phyloP scores from a whole-genome alignment of 2,113 vertebrate genomes.

The Silurus glanis region DNA sequence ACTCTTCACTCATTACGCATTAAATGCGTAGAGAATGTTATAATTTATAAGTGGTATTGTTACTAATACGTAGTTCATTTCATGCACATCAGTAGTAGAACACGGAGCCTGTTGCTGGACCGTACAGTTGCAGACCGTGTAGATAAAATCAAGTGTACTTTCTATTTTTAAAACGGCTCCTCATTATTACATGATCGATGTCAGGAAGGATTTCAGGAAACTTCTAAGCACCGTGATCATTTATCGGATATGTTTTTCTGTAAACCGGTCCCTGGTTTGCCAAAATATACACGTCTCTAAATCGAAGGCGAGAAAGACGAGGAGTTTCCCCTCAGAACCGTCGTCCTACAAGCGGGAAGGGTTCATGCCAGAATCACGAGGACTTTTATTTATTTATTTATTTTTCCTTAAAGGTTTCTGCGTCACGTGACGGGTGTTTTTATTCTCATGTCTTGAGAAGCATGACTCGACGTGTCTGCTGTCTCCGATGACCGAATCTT shows the following conservation, averaged over 20 bases:
- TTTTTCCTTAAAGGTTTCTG: not conserved
- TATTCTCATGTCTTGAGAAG: not conserved
- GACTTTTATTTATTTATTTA: not conserved
- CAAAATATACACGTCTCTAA: too few species aligned
- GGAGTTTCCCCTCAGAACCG: not conserved
- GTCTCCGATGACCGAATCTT: too few species aligned
- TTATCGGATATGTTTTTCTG: not conserved
- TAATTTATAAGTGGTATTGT: not conserved
- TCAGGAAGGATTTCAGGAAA: not conserved
- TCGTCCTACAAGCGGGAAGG: not conserved
- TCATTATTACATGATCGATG: not conserved
- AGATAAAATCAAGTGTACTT: not conserved
- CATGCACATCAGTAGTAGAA: not conserved
- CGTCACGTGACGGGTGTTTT: not conserved
- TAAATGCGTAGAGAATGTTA: too few species aligned
- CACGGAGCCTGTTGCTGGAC: too few species aligned
- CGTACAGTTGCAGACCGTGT: not conserved
- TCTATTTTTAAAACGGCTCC: not conserved
- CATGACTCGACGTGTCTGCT: not conserved
- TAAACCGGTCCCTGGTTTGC: too few species aligned
- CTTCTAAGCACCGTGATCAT: not conserved
- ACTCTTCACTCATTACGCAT: too few species aligned
- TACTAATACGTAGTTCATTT: not conserved
- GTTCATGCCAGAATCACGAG: not conserved
- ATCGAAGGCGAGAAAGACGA: not conserved